Conservation (phyloP, 2,888 invertebrate genomes). For the Atrina japonica region DNA sequence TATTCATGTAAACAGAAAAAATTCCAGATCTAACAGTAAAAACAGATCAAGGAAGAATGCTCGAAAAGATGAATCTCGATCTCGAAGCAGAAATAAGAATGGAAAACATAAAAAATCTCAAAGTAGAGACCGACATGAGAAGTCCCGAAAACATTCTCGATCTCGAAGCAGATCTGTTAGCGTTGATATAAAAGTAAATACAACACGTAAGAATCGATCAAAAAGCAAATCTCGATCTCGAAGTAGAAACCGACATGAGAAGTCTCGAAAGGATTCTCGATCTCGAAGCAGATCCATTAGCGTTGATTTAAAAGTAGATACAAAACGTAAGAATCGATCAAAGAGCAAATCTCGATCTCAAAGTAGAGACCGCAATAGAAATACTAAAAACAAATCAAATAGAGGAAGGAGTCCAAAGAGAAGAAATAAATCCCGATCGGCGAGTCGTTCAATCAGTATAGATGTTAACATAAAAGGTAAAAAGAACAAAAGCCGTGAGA, state of each 20-base stretch:
- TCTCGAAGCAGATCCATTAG: slow-evolving; percentile 9
- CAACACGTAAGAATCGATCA: not conserved
- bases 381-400: slow-evolving; percentile 4
- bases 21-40: too few species aligned
- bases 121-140: not conserved
- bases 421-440: slow-evolving; percentile 1
- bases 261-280: slow-evolving; percentile 5
- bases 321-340: not conserved
- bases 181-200: not conserved
- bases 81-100: not conserved
- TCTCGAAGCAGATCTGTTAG: slow-evolving; percentile 10
- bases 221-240: slow-evolving; percentile 17
- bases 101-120: not conserved
- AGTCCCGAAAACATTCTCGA: slow-evolving; percentile 6
- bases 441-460: slow-evolving; percentile 3
- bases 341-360: slow-evolving; percentile 15
- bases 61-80: slow-evolving; percentile 10
- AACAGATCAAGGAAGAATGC: not conserved
- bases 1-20: too few species aligned
- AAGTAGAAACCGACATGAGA: not conserved
- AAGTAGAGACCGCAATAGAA: not conserved
- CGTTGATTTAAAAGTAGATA: not conserved
- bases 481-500: not conserved
- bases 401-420: not conserved
- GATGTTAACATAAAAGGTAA: not conserved